Evolutionary conservation across 2,797 vertebrate species (phyloP), one percentile per base, ranked within the genome.

Genomic region (Neomorphus geoffroyi): DNA sequence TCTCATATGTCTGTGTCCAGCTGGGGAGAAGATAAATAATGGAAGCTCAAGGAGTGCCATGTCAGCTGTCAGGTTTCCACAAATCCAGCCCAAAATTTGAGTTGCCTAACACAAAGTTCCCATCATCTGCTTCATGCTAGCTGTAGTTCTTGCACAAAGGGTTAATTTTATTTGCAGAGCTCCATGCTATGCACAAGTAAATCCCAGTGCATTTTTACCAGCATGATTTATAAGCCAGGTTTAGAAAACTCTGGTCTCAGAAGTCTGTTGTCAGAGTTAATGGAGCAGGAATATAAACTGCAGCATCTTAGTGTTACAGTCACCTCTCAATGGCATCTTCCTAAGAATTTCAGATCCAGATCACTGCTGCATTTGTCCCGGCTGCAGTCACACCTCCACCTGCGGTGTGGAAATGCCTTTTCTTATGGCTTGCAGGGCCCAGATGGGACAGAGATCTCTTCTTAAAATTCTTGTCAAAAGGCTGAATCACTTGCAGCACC

Each of bases 261-360:
- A 93, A 86, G 74, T 46, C 90, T 90, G 56, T 80, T 93, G 60
- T 86, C 75, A 84, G 73, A 83, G 53, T 91, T 96, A 95, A 96
- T 92, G 91, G 82, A 75, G 80, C 72, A 91, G 60, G 87, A 86
- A 92, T 79, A 96, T 70, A 62, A 88, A 88, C 86, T 90, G 58
- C 80, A 86, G 61, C 54, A 83, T 83, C 71, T 87, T 92, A 43
- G 64, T 88, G 86, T 54, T 93, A 82, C n/a, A 66, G 82, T 33
- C 74, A 60, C 54, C 71, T 91, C 82, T 64, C 2, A 0, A 35
- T 6, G 81, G 71, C 3, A 8, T 79, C 80, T 69, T 75, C 43
- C 39, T 60, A 62, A 57, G 35, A 90, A 50, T 61, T 77, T 64
- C 83, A 79, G 39, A 60, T 51, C 64, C 82, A 70, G 45, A 57